Conservation (phyloP, 2,888 invertebrate genomes). For the Synanthedon vespiformis region DNA sequence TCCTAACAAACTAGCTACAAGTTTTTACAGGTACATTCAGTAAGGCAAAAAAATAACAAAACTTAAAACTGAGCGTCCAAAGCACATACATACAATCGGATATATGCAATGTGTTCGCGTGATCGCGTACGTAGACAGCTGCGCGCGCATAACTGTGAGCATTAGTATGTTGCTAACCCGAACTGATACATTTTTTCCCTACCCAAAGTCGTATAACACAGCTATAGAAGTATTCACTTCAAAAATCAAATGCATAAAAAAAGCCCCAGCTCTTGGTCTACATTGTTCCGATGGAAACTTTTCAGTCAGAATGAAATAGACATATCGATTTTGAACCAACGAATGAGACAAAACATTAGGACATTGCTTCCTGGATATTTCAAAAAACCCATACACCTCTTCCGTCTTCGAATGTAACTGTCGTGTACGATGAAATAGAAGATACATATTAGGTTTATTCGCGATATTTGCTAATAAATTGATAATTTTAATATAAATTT, state of each 20-base stretch:
- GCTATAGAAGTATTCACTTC: too few relatives aligned
- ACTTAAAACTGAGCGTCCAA: too few relatives aligned
- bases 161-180: too few relatives aligned
- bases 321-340: conserved; percentile 16
- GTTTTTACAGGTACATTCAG: too few relatives aligned
- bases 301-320: conserved; percentile 32
- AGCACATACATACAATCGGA: too few relatives aligned
- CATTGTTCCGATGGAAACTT: conserved; percentile 40
- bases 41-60: too few relatives aligned
- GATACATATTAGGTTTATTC: background rate
- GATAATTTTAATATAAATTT: background rate
- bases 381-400: conserved; percentile 41
- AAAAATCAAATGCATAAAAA: background rate
- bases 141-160: too few relatives aligned
- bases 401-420: conserved; percentile 26
- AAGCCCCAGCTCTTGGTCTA: conserved; percentile 25
- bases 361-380: conserved; percentile 16
- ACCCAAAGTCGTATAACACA: too few relatives aligned
- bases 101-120: too few relatives aligned
- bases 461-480: background rate
- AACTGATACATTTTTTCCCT: too few relatives aligned
- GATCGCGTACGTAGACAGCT: too few relatives aligned
- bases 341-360: conserved; percentile 45
- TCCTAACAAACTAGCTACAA: too few relatives aligned
- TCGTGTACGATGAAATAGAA: conserved; percentile 18